These are phyloP conservation scores for Dreissena polymorpha DNA, from an alignment of 1,140 invertebrate species.

Conservation along the genomic window DNA sequence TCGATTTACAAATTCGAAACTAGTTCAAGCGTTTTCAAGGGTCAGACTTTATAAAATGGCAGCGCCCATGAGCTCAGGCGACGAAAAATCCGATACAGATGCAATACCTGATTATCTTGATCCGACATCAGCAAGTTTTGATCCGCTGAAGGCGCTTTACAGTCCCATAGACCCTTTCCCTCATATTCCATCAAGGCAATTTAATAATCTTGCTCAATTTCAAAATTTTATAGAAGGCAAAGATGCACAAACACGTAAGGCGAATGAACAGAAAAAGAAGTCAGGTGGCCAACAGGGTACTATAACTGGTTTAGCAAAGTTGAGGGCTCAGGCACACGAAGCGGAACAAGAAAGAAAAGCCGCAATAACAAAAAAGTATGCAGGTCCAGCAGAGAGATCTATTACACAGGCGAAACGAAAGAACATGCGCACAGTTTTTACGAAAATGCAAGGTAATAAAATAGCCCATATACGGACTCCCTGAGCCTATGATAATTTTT, in stretches of 20 bases:
- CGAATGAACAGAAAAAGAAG: background rate
- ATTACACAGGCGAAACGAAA: constrained; percentile 29
- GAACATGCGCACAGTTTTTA: constrained; percentile 60
- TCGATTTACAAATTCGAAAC: no score
- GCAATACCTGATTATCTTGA: constrained; percentile 55
- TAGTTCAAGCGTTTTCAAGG: no score
- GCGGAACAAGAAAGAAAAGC: constrained; percentile 48
- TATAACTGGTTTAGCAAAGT: background rate
- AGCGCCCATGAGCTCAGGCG: constrained; percentile 56
- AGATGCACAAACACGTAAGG: constrained; percentile 26
- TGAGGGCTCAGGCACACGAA: constrained; percentile 19
- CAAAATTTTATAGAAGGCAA: constrained; percentile 58
- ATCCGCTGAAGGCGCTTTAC: constrained; percentile 64
- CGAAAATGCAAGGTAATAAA: constrained; percentile 61
- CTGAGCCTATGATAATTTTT: no score
- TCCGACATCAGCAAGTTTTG: constrained; percentile 59
- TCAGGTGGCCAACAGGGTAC: background rate
- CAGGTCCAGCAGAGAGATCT: constrained; percentile 18
- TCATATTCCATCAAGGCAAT: constrained; percentile 52
- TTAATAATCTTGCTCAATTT: constrained; percentile 69
- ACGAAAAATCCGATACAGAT: constrained; percentile 25
- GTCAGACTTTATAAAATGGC: constrained; percentile 59
- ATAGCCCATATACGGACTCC: no score
- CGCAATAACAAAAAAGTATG: constrained; percentile 27
- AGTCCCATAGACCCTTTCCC: constrained; percentile 14